These are phyloP conservation scores for Cephonodes hylas DNA, from an alignment of 2,888 invertebrate species.

Conservation along the genomic window DNA sequence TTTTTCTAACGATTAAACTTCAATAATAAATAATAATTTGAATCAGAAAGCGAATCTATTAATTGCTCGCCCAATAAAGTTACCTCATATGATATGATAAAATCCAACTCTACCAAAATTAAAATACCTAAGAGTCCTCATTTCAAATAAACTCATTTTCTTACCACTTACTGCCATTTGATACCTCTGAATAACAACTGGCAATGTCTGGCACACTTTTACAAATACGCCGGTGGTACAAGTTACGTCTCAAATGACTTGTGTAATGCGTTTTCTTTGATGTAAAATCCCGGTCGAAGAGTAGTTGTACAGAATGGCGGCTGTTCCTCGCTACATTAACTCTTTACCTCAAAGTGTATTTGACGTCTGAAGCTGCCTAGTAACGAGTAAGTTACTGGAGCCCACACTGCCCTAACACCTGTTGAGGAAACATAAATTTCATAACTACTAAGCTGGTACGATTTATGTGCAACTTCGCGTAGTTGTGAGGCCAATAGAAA, in stretches of 20 bases:
- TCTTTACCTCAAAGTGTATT: slow-evolving; percentile 35
- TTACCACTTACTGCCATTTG: neutral
- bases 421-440: slow-evolving; percentile 21
- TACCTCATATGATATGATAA: too few species aligned
- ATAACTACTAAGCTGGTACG: neutral
- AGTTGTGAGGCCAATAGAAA: neutral
- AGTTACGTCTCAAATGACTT: slow-evolving; percentile 26
- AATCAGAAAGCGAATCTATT: too few species aligned
- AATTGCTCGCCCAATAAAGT: too few species aligned
- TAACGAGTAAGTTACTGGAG: neutral
- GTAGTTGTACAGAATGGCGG: slow-evolving; percentile 9
- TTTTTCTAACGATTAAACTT: too few species aligned
- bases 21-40: too few species aligned
- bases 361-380: slow-evolving; percentile 11
- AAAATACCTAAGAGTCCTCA: neutral
- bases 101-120: too few species aligned
- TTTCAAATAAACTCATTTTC: slow-evolving; percentile 23
- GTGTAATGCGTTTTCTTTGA: slow-evolving; percentile 44
- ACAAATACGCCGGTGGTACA: slow-evolving; percentile 8
- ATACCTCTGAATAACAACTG: neutral
- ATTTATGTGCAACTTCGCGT: neutral
- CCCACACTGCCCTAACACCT: neutral
- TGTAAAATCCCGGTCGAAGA: slow-evolving; percentile 23
- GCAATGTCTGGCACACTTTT: slow-evolving; percentile 17
- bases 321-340: slow-evolving; percentile 41